These are phyloP conservation scores for Drosophila athabasca DNA, from an alignment of 1,140 invertebrate genomes.

Conservation along the genomic window DNA sequence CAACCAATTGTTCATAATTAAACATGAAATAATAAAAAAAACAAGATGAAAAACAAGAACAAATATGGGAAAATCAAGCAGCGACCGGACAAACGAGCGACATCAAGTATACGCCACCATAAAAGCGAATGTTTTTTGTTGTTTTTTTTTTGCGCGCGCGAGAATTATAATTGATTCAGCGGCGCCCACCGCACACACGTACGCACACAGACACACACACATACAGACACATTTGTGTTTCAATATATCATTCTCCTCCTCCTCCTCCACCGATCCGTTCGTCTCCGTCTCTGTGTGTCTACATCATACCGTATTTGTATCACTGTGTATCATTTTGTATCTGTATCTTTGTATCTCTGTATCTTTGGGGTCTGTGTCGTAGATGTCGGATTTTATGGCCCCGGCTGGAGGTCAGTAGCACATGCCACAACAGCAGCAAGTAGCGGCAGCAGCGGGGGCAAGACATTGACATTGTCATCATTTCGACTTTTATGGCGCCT, in stretches of 20 bases:
- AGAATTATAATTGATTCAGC: constrained; percentile 66
- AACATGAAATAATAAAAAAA: constrained; percentile 22
- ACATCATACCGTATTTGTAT: constrained; percentile 7
- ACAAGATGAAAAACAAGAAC: constrained; percentile 2
- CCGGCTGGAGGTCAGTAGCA: constrained; percentile 76
- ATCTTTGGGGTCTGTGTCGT: constrained; percentile 3
- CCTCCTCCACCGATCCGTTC: constrained; percentile 5
- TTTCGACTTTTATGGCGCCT: constrained; percentile 80
- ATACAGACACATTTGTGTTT: too few relatives aligned
- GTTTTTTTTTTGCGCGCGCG: constrained; percentile 38
- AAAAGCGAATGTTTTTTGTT: constrained; percentile 64
- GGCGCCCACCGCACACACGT: constrained; percentile 46
- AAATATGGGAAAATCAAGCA: constrained; percentile 34
- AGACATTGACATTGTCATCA: constrained; percentile 82
- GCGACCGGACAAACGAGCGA: constrained; percentile 30
- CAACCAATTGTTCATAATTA: constrained; percentile 75
- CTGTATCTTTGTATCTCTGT: not conserved
- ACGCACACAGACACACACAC: not conserved
- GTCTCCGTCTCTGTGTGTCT: constrained; percentile 24
- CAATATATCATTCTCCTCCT: constrained; percentile 27
- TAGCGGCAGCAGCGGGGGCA: not conserved
- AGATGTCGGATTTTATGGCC: constrained; percentile 54
- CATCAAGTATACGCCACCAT: constrained; percentile 80
- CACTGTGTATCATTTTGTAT: not conserved
- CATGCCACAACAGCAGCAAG: constrained; percentile 27